phyloP scores from a whole-genome alignment of 2,888 invertebrate species.

The Eristalis tenax region DNA sequence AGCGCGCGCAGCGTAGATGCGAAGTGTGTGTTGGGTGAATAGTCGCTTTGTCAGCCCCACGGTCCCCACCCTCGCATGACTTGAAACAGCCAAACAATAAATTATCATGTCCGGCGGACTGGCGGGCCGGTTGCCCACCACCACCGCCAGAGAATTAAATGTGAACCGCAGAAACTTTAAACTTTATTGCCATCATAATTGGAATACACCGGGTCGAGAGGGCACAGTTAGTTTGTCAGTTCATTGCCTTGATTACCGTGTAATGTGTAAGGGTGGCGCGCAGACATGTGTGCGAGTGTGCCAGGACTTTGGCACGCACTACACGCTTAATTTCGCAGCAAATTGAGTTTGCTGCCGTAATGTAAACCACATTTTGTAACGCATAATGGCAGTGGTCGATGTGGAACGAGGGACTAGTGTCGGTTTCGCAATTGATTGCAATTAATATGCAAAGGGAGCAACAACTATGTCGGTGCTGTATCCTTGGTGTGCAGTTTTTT shows the following conservation, averaged over 20 bases:
- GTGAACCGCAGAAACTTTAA: conserved; percentile 62
- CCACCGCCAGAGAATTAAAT: conserved; percentile 57
- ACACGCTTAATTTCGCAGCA: conserved; percentile 47
- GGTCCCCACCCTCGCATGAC: background rate
- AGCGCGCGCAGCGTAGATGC: background rate
- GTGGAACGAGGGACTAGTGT: conserved; percentile 16
- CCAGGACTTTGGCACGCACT: conserved; percentile 25
- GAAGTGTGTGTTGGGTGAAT: background rate
- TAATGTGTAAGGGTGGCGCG: conserved; percentile 22
- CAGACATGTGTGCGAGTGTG: conserved; percentile 21
- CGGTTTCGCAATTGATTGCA: conserved; percentile 54
- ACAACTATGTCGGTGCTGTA: conserved; percentile 16
- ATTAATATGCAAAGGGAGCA: conserved; percentile 57
- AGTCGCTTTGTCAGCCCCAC: background rate
- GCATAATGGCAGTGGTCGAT: conserved; percentile 15
- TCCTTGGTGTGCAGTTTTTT: background rate
- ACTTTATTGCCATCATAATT: conserved; percentile 63
- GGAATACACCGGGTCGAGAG: conserved; percentile 43
- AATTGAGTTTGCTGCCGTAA: conserved; percentile 55
- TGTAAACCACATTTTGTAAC: conserved; percentile 48
- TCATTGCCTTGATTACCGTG: conserved; percentile 61
- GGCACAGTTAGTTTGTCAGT: conserved; percentile 41
- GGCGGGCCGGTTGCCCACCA: conserved; percentile 35
- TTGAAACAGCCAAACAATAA: conserved; percentile 38
- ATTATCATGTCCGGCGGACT: conserved; percentile 55